Percentiles rank a stretch among this genome's conserved stretches.
These are phyloP conservation scores for Volucella bombylans DNA, from an alignment of 2,888 invertebrate genomes.

Conservation along the genomic window DNA sequence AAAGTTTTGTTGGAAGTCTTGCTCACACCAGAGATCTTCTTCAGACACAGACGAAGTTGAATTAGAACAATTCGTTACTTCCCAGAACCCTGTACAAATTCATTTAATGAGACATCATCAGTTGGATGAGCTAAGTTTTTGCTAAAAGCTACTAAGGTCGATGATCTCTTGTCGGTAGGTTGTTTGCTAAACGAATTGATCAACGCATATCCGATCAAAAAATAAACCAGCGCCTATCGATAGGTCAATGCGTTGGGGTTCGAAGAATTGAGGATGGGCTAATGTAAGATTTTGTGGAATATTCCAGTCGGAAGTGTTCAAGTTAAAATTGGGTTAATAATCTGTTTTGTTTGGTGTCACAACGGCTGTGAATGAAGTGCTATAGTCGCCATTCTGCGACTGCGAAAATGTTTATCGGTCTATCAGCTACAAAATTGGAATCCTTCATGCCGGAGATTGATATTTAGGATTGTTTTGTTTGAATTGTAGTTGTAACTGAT, in stretches of 20 bases:
- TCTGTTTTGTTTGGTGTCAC: slow-evolving; percentile 68
- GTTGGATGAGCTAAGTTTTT: too few relatives aligned
- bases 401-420: slow-evolving; percentile 46
- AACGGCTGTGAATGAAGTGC: slow-evolving; percentile 57
- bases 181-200: too few relatives aligned
- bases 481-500: slow-evolving; percentile 52
- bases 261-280: slow-evolving; percentile 70
- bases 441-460: slow-evolving; percentile 59
- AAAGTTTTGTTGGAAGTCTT: too few relatives aligned
- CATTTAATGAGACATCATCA: too few relatives aligned
- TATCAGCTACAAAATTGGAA: slow-evolving; percentile 50
- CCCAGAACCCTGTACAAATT: too few relatives aligned
- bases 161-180: too few relatives aligned
- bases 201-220: not conserved
- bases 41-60: too few relatives aligned
- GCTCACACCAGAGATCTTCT: too few relatives aligned
- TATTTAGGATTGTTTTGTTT: slow-evolving; percentile 36
- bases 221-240: slow-evolving; percentile 73
- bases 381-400: slow-evolving; percentile 33
- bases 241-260: slow-evolving; percentile 59
- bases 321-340: slow-evolving; percentile 61
- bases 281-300: slow-evolving; percentile 62
- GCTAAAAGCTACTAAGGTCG: too few relatives aligned
- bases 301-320: slow-evolving; percentile 49
- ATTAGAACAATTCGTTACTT: too few relatives aligned